Evolutionary conservation across 1,140 invertebrate species (phyloP), one percentile per base, ranked within the genome.

Genomic region (Ostrea edulis): DNA sequence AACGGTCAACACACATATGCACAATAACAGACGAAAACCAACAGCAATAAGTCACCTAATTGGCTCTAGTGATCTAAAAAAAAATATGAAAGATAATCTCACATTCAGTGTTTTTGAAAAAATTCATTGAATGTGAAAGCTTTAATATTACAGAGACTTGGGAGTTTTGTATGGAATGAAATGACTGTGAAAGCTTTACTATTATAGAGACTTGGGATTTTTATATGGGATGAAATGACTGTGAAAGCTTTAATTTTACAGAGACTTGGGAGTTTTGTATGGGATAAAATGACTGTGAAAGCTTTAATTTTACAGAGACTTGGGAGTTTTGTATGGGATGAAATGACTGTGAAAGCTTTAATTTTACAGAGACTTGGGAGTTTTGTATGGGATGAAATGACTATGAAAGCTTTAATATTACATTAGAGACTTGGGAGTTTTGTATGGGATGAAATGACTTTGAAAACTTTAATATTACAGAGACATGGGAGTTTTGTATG

Each of bases 401-500:
- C n/a, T 44, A 12, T 22, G 11, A 22, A 86, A 51, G 22, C 17
- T 55, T 82, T 52, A 9, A 58, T 55, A 25, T 35, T 51, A 86
- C 77, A 68, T 54, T n/a, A 52, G 2, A 35, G 84, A 25, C n/a
- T 25, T 62, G 82, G 84, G 2, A 65, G 82, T 84, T 8, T 84
- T 29, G 51, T 65, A 51, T 44, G 4, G 85, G 35, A 58, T 53
- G 58, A 77, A 53, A 87, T 86, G 77, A 29, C 87, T 88, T n/a
- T n/a, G n/a, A n/a, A n/a, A n/a, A n/a, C n/a, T n/a, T n/a, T 88
- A 82, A 52, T 58, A 54, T 91, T 90, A 7, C 90, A 94, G 93
- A 90, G 94, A 22, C 92, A 93, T 83, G 94, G 94, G 54, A 88
- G 89, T 65, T 94, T 94, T 90, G 93, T 94, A 5, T 94, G 93